These are phyloP conservation scores for Athrips mouffetella DNA, from an alignment of 2,888 invertebrate species.

Conservation along the genomic window DNA sequence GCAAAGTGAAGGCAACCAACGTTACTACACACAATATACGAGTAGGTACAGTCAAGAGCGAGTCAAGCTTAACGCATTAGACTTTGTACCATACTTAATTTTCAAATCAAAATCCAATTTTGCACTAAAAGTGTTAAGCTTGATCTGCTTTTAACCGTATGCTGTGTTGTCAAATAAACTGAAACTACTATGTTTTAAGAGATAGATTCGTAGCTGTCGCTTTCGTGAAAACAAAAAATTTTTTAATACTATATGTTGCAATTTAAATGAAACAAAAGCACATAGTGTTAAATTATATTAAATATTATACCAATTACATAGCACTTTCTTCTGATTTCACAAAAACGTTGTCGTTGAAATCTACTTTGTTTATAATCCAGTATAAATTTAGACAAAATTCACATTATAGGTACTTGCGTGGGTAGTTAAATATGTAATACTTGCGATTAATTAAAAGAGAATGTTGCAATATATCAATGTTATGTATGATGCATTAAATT, in stretches of 20 bases:
- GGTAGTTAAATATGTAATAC: constrained; percentile 8
- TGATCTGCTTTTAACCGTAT: no score
- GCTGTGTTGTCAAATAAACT: not conserved
- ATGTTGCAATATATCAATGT: not conserved
- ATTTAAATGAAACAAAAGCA: constrained; percentile 51
- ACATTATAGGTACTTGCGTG: constrained; percentile 2
- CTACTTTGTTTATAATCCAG: constrained; percentile 17
- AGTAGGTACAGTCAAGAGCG: no score
- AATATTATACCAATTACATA: constrained; percentile 51
- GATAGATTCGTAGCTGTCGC: not conserved
- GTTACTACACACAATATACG: constrained; percentile 19
- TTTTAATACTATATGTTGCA: constrained; percentile 17
- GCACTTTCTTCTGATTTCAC: constrained; percentile 39
- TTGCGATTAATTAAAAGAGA: constrained; percentile 2
- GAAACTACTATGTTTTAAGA: not conserved
- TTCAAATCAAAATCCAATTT: no score
- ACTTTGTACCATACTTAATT: no score
- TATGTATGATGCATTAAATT: constrained; percentile 8
- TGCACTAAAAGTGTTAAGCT: no score
- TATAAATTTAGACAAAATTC: constrained; percentile 10
- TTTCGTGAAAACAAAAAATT: not conserved
- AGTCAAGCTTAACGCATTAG: no score
- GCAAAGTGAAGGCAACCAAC: constrained; percentile 27
- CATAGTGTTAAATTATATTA: constrained; percentile 68
- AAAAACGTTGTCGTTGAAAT: constrained; percentile 26